Evolutionary conservation across 2,113 vertebrate genomes (phyloP).

Genomic region (Bettongia penicillata): DNA sequence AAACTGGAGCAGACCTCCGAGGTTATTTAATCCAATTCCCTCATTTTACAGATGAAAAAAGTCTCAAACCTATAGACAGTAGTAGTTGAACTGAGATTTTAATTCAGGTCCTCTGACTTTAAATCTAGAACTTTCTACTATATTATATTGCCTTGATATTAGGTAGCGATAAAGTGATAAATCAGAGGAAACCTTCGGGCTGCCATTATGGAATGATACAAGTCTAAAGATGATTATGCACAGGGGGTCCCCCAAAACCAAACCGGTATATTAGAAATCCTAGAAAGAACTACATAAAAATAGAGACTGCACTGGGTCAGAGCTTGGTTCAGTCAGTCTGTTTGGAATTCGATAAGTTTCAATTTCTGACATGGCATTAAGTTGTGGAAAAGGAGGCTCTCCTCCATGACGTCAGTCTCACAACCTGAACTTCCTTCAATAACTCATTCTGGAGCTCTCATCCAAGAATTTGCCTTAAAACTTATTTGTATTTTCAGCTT

Average conservation of each 20-base stretch:
- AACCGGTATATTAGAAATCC: background rate
- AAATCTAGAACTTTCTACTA: background rate
- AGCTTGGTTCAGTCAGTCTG: background rate
- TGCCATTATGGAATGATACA: background rate
- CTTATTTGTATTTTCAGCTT: background rate
- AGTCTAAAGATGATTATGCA: background rate
- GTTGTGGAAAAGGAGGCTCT: background rate
- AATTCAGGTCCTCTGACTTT: background rate
- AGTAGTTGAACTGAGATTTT: background rate
- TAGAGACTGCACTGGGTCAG: background rate
- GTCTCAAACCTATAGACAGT: background rate
- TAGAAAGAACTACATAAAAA: background rate
- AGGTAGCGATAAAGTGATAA: background rate
- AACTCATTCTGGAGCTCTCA: background rate
- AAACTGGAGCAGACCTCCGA: background rate
- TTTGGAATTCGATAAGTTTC: background rate
- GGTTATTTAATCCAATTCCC: background rate
- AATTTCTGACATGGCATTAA: background rate
- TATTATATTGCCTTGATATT: background rate
- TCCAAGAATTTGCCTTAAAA: background rate
- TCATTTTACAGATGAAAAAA: background rate
- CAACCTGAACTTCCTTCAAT: background rate
- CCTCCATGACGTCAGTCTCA: background rate
- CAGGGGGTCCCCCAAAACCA: background rate
- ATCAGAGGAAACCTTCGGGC: background rate